Percentiles rank a stretch among this genome's conserved stretches.
Conservation (phyloP, 2,113 vertebrate species). For the Phylloscopus trochilus region DNA sequence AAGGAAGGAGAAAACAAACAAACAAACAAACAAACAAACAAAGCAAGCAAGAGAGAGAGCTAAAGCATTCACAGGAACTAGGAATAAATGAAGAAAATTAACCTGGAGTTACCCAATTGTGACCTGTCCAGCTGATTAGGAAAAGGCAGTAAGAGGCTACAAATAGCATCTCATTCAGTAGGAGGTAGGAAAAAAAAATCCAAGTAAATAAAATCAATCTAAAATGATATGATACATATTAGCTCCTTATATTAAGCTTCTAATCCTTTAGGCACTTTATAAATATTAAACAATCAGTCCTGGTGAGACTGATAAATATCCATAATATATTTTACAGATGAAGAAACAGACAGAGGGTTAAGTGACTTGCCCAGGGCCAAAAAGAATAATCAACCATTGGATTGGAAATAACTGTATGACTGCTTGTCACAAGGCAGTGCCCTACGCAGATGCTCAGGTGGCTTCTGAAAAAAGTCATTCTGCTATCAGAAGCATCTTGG, state of each 20-base stretch:
- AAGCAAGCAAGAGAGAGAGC: background rate
- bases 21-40: background rate
- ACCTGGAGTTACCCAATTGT: background rate
- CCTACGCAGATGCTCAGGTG: background rate
- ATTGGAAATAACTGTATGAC: constrained; percentile 1
- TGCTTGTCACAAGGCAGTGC: background rate
- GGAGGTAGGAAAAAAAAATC: background rate
- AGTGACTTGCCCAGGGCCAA: constrained; percentile 46
- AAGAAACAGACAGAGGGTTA: constrained; percentile 58
- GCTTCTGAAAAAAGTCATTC: background rate
- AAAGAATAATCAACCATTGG: constrained; percentile 40
- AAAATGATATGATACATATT: constrained; percentile 43
- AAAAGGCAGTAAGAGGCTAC: background rate
- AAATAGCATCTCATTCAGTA: background rate
- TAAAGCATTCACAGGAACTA: background rate
- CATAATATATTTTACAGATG: constrained; percentile 61
- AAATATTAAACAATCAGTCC: constrained; percentile 69
- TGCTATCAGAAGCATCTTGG: background rate
- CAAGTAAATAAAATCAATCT: constrained; percentile 53
- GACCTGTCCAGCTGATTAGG: background rate
- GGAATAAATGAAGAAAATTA: background rate
- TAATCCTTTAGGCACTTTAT: constrained; percentile 65
- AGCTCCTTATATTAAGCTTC: constrained; percentile 43
- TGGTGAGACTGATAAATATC: constrained; percentile 68
- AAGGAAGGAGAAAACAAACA: background rate